These are phyloP conservation scores for Tachycineta bicolor DNA, from an alignment of 2,113 vertebrate species.

Conservation along the genomic window DNA sequence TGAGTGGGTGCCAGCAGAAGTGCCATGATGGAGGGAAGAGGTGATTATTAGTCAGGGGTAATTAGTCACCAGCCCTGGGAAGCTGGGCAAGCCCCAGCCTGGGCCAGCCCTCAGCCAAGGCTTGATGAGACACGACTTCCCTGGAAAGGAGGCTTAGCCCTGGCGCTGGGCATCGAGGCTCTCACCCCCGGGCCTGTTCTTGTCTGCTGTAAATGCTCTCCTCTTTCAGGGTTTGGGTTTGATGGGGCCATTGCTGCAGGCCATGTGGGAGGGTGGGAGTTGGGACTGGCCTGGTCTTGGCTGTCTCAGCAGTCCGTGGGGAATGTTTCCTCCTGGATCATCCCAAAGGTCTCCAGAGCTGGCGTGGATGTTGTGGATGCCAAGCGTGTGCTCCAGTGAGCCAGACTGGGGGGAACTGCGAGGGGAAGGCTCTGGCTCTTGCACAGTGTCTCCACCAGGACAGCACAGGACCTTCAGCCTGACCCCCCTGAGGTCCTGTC, in stretches of 20 bases:
- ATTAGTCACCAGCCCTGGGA: neutral
- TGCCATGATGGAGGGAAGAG: neutral
- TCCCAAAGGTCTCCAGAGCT: neutral
- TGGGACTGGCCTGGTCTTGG: neutral
- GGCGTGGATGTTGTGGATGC: accelerated
- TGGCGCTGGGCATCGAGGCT: neutral
- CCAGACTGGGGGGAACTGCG: neutral
- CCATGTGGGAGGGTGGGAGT: neutral
- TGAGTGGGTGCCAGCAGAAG: neutral
- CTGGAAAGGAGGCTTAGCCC: neutral
- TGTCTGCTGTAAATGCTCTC: neutral
- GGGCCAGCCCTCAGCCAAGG: neutral
- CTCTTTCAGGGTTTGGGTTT: neutral
- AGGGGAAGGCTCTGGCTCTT: neutral
- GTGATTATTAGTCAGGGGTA: neutral
- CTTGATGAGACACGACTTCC: neutral
- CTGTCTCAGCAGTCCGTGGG: neutral
- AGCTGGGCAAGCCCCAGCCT: neutral
- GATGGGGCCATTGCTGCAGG: neutral
- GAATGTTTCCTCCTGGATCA: neutral
- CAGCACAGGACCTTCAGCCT: neutral
- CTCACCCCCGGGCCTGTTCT: neutral
- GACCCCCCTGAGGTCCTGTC: neutral
- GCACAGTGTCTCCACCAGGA: accelerated
- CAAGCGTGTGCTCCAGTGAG: accelerated